phyloP scores from a whole-genome alignment of 2,888 invertebrate species.

The Campopleginae sp. region DNA sequence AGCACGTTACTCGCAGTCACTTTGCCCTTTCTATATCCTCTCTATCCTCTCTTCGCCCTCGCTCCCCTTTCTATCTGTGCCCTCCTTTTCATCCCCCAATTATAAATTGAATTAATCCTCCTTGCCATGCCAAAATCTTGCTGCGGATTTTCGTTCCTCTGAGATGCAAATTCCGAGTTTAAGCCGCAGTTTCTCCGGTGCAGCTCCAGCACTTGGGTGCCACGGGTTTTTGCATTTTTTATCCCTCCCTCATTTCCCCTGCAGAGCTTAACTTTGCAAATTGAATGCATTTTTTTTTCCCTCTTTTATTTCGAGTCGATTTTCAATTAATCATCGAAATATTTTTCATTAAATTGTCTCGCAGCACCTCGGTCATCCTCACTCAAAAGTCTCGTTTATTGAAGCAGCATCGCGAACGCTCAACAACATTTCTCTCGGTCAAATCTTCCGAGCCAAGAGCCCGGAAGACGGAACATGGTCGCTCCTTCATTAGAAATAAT shows the following conservation, averaged over 20 bases:
- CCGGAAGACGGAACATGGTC: constrained; percentile 46
- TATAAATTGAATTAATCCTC: constrained; percentile 81
- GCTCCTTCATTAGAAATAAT: constrained; percentile 68
- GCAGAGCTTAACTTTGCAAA: background rate
- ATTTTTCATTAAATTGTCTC: background rate
- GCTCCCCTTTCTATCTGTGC: background rate
- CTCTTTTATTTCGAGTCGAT: background rate
- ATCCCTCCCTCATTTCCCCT: background rate
- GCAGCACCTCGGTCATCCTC: background rate
- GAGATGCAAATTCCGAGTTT: constrained; percentile 6
- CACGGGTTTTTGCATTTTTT: background rate
- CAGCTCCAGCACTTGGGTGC: background rate
- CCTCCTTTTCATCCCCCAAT: constrained; percentile 80
- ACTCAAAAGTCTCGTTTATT: constrained; percentile 7
- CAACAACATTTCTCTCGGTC: constrained; percentile 39
- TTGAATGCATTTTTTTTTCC: background rate
- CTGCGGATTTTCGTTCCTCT: background rate
- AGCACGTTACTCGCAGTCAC: constrained; percentile 52
- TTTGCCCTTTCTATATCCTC: constrained; percentile 36
- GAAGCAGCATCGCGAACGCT: background rate
- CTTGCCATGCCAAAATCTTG: constrained; percentile 36
- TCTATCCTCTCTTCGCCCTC: background rate
- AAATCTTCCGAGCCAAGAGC: constrained; percentile 51
- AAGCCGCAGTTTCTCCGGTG: background rate
- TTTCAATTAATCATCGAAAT: background rate